Conservation (phyloP, 2,113 vertebrate species). For the Mustelus asterias region DNA sequence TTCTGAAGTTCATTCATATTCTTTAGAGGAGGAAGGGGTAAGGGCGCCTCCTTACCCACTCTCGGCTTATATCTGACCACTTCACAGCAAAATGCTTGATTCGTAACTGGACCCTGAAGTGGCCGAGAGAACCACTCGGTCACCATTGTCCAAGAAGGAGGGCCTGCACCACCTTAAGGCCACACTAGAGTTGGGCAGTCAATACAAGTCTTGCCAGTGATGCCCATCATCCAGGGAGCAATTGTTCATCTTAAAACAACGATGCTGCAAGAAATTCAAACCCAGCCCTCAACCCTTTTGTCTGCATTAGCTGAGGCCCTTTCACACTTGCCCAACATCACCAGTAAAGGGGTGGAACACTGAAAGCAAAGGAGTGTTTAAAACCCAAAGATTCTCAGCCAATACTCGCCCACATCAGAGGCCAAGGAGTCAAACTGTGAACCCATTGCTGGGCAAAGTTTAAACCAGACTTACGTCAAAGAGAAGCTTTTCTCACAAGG, state of each 20-base stretch:
- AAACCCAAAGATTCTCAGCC: background rate
- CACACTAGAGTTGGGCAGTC: background rate
- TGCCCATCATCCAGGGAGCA: background rate
- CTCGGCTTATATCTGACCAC: background rate
- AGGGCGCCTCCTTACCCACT: background rate
- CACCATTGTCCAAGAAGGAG: too few relatives aligned
- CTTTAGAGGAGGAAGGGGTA: too few relatives aligned
- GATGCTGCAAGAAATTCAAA: background rate
- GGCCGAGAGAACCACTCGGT: too few relatives aligned
- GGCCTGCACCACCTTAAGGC: background rate
- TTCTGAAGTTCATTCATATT: too few relatives aligned
- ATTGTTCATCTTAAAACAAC: background rate
- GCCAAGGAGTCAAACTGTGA: background rate
- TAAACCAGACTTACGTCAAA: background rate
- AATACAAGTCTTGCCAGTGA: too few relatives aligned
- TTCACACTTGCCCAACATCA: background rate
- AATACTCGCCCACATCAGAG: background rate
- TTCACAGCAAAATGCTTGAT: too few relatives aligned
- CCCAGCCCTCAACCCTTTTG: background rate
- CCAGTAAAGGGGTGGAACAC: background rate
- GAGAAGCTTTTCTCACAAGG: background rate
- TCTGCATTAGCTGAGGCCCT: background rate
- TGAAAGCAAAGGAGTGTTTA: background rate
- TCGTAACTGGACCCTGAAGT: background rate
- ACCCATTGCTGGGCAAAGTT: background rate